Base-by-base conservation (phyloP, 2,113 vertebrate genomes). In the Lipophrys pholis region DNA sequence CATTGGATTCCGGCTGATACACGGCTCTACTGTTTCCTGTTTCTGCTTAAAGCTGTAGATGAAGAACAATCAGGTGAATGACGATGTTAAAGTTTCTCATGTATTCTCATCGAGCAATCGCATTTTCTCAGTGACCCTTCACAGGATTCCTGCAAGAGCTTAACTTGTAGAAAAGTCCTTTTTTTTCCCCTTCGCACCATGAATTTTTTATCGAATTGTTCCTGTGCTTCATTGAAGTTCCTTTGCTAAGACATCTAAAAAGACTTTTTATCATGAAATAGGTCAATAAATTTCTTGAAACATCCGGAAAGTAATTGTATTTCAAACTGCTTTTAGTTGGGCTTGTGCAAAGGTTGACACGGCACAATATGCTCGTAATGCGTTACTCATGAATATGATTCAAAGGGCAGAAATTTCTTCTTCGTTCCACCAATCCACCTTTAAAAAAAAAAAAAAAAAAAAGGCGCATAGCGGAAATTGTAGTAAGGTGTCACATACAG, bases 61-160 rank as follows among this genome's bases (percentile, higher is more conserved):
- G 4, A 30, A 30, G 21, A 30, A 30, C 21, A 30, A 2, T 30
- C 21, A 4, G 21, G 21, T 30, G 21, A 30, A 30, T 5, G 14
- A 6, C 38, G 6, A 39, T 6, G 63, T 57, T 35, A 21, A 0
- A 5, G 4, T 6, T 51, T 38, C 41, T 52, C 58, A 46, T 35
- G 41, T 59, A 48, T 56, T 57, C 77, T 62, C 21, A 52, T 69
- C 21, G 69, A 65, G 21, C 43, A 66, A 11, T 1, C 57, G 40
- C 57, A 66, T 11, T 65, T 40, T 76, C 68, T 21, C 45, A 39
- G 40, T 30, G 56, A 43, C 52, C 40, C 17, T 38, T 42, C 21
- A 63, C n/a, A 65, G 1, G 49, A 39, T 46, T 52, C 11, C 45
- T 48, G 30, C 45, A 17, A 38, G 51, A 30, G 21, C 21, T 30